Percentiles rank a stretch among this genome's conserved stretches.
Evolutionary conservation across 2,113 vertebrate species (phyloP).

Genomic region (Dissostichus mawsoni): DNA sequence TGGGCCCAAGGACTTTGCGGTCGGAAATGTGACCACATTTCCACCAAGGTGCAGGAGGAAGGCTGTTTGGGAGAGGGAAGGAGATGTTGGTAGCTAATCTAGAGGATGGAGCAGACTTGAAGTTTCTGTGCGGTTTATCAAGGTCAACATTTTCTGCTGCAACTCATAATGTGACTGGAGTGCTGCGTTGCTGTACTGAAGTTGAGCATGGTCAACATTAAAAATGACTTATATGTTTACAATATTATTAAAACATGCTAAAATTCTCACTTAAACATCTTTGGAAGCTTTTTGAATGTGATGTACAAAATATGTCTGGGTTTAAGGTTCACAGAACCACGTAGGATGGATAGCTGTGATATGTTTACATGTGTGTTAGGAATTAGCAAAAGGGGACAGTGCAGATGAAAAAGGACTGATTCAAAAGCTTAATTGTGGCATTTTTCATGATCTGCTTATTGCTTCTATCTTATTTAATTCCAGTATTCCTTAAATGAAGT

Average conservation of each 20-base stretch:
- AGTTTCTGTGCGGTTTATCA: conserved; percentile 1
- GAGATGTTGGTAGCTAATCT: conserved; percentile 35
- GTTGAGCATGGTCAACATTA: background rate
- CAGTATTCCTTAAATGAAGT: conserved; percentile 13
- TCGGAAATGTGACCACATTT: conserved; percentile 67
- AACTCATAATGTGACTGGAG: background rate
- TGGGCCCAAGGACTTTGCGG: conserved; percentile 71
- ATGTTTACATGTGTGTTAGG: background rate
- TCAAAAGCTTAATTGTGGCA: background rate
- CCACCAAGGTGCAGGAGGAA: conserved; percentile 68
- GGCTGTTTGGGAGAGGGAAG: conserved; percentile 30
- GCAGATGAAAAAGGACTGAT: too few species aligned
- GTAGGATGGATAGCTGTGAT: background rate
- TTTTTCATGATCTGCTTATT: background rate
- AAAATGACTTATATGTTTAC: background rate
- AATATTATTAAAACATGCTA: background rate
- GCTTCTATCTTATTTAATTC: background rate
- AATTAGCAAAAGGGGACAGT: too few species aligned
- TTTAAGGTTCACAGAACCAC: background rate
- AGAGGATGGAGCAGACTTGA: conserved; percentile 1
- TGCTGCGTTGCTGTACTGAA: background rate
- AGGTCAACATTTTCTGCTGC: background rate
- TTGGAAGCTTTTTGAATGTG: background rate
- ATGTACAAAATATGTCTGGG: background rate
- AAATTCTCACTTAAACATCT: background rate